Conservation (phyloP, 2,888 invertebrate genomes). For the Amaurobius ferox region DNA sequence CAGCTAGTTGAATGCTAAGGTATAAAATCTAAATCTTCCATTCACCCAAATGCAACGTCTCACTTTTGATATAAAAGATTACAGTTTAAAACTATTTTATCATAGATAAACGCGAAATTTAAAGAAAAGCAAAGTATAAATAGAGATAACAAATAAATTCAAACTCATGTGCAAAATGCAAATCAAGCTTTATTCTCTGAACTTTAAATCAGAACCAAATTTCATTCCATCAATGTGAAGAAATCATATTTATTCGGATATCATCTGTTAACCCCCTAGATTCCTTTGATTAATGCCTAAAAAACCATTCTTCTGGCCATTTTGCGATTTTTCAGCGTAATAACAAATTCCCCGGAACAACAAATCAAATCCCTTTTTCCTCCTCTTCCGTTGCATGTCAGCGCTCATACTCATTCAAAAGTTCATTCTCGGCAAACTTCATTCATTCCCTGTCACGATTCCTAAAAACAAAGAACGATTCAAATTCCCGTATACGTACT, state of each 20-base stretch:
- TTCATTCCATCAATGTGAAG: no score
- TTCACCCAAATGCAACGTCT: no score
- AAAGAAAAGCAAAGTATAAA: no score
- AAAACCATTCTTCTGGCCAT: not conserved
- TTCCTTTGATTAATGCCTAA: not conserved
- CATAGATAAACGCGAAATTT: no score
- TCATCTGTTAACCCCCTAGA: not conserved
- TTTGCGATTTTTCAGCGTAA: not conserved
- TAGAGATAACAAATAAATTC: no score
- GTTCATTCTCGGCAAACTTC: not conserved
- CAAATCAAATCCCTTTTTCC: not conserved
- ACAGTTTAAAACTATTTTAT: no score
- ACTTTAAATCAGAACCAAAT: no score
- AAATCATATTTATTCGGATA: not conserved
- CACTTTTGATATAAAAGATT: no score
- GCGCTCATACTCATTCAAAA: not conserved
- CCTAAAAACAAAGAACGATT: not conserved
- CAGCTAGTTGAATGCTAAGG: no score
- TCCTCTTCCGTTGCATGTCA: conserved; percentile 1
- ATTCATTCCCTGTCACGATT: not conserved
- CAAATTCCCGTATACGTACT: not conserved
- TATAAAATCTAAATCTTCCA: no score
- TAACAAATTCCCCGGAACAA: not conserved
- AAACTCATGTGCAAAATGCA: no score
- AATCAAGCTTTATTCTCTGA: no score